Evolutionary conservation across 2,888 invertebrate species (phyloP).

Genomic region (Diplazon laetatorius): DNA sequence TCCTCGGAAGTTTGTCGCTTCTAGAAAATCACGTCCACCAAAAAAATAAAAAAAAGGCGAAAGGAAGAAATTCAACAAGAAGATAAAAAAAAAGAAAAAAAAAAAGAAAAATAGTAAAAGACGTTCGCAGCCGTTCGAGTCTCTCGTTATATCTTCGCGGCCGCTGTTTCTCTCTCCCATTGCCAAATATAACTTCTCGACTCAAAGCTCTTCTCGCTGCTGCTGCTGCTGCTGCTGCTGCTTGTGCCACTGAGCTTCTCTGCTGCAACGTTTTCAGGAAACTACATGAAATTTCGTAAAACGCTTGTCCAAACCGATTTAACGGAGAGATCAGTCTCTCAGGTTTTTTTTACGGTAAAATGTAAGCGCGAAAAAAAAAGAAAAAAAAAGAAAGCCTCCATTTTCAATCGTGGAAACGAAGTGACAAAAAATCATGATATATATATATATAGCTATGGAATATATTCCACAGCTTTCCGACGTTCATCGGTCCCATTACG

Average conservation of each 20-base stretch:
- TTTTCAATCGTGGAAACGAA: constrained; percentile 60
- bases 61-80: constrained; percentile 26
- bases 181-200: constrained; percentile 66
- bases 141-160: constrained; percentile 46
- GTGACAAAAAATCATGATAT: constrained; percentile 26
- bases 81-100: constrained; percentile 14
- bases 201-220: background rate
- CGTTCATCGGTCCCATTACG: background rate
- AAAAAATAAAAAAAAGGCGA: constrained; percentile 36
- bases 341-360: too few relatives aligned
- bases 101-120: constrained; percentile 57
- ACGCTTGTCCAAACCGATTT: constrained; percentile 1
- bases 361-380: too few relatives aligned
- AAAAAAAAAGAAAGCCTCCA: constrained; percentile 57
- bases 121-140: constrained; percentile 50
- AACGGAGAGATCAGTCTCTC: too few relatives aligned
- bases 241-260: background rate
- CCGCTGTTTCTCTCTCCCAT: constrained; percentile 59
- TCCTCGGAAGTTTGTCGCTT: background rate
- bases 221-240: constrained; percentile 42
- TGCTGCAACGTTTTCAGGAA: constrained; percentile 65
- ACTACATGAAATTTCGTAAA: constrained; percentile 29
- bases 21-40: constrained; percentile 33
- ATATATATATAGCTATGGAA: too few relatives aligned
- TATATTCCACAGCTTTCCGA: too few relatives aligned